Evolutionary conservation across 2,113 vertebrate genomes (phyloP), one percentile per base, ranked within the genome.

Genomic region (Chaetodon trifascialis): DNA sequence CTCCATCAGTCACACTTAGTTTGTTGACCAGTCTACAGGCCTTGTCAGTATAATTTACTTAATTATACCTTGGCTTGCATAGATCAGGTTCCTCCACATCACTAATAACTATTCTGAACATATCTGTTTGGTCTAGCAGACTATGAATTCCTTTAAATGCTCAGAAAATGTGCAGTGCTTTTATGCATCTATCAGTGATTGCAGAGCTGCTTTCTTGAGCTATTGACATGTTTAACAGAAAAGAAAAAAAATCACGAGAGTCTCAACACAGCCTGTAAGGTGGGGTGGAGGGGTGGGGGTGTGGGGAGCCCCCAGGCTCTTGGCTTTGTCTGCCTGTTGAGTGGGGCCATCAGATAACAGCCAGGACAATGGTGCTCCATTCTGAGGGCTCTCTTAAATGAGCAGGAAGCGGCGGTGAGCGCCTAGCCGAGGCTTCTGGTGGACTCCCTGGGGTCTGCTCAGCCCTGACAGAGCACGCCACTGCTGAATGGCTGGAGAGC

Each of bases 301-400:
- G 30, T 30, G 69, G 65, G 49, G 79, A 54, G 73, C 73, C 89
- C 83, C 86, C 86, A 82, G 91, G 79, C 91, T 82, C 88, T 88
- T 89, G 88, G 93, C 94, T 94, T 95, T 95, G 94, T 94, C 94
- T 93, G 91, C 86, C 46, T 93, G 90, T 89, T 91, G 89, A 92
- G 87, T 85, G 90, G 85, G 89, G 91, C 94, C 95, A 96, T 95
- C 95, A 94, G 95, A 96, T 95, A 96, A 96, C 89, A 91, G 89
- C 79, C 86, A 90, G 93, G 95, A 96, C 95, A 96, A 96, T 96
- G 89, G 95, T 42, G 83, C 92, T 92, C 95, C 93, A 94, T 94
- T 94, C 94, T 92, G 86, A 89, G 66, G 93, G 73, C 86, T 88
- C 92, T 93, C 94, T 95, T 91, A 95, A 94, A 95, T 95, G 94